Base-by-base conservation (phyloP, 2,888 invertebrate species). In the Machimus rusticus region DNA sequence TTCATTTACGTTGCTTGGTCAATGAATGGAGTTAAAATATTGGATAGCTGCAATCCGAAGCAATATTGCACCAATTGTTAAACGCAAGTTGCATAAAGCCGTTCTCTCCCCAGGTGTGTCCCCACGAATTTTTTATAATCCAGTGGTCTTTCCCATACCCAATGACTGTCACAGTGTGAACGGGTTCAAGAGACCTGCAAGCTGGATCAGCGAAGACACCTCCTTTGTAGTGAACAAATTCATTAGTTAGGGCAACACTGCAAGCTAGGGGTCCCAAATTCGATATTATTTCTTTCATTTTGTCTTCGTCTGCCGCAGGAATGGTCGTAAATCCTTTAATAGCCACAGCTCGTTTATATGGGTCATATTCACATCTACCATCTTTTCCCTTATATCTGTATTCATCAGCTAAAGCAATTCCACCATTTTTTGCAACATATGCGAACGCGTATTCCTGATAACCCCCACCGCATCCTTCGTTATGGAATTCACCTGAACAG, bases 121-220 rank as follows among this genome's bases (percentile, higher is more conserved):
- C 92, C 86, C 92, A 92, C 0, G 92, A 92, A 86, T 92, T 92
- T 74, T 91, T 89, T 39, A 91, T 89, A 5, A 90, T 51, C 92
- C 92, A 92, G 79, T 91, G 91, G 87, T 91, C 92, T 14, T 89
- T 89, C 0, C 90, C 91, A 88, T 91, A 92, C 14, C 92, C 92
- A 2, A 92, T 88, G 0, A 92, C 90, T 0, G 90, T 89, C 89
- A 92, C 89, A 86, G 89, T 91, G 87, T 92, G 92, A 8, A 87
- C 89, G 0, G 51, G n/a, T n/a, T 51, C 51, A 16, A n/a, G 51
- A n/a, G 51, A 51, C n/a, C 51, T 51, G 1, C 51, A 51, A 51
- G n/a, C 4, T 51, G 51, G 51, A 6, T 51, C 51, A n/a, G 16
- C n/a, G 14, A 51, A 51, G n/a, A 51, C 5, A 51, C 51, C 51